Base-by-base conservation (phyloP, 2,113 vertebrate species). In the Formicarius rufipectus region DNA sequence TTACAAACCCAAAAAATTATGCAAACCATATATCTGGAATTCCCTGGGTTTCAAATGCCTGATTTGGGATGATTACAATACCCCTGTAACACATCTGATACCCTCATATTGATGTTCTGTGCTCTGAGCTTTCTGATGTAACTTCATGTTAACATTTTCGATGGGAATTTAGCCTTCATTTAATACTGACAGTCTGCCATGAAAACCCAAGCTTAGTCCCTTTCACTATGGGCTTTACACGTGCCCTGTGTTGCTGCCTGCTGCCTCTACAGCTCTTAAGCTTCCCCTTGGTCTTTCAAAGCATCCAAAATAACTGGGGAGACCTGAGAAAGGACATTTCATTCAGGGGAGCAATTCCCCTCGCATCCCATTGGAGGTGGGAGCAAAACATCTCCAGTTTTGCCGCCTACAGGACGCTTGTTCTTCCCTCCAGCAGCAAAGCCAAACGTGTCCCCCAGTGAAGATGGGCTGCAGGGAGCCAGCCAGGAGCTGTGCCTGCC, bases 81-180 rank as follows among this genome's bases (percentile, higher is more conserved):
- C 67, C 75, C 86, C n/a, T 11, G 9, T 35, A 95, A 81, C 94
- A 89, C 89, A 95, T 97, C 80, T 81, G 75, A 50, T 58, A 49
- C 55, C 90, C 64, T 90, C 76, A 24, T 81, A 93, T 87, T 75
- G 90, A 93, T 89, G 88, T 62, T 96, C 88, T 79, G 75, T 14
- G 76, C 76, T 80, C 75, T 84, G 84, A 23, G 66, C 73, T 94
- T 92, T 87, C 87, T 85, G 91, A 62, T 93, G 66, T 83, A 85
- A 80, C 84, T 96, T 87, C 78, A 58, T 79, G 66, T 85, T 85
- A 93, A 74, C 81, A 68, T 85, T 94, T 83, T 89, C 93, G 84
- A 80, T 35, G 84, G 80, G 89, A 95, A 91, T 93, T 95, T 59
- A 90, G 71, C 78, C 74, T 96, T 93, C 75, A 96, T 95, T 96